Evolutionary conservation across 1,140 invertebrate genomes (phyloP).

Genomic region (Ips typographus): DNA sequence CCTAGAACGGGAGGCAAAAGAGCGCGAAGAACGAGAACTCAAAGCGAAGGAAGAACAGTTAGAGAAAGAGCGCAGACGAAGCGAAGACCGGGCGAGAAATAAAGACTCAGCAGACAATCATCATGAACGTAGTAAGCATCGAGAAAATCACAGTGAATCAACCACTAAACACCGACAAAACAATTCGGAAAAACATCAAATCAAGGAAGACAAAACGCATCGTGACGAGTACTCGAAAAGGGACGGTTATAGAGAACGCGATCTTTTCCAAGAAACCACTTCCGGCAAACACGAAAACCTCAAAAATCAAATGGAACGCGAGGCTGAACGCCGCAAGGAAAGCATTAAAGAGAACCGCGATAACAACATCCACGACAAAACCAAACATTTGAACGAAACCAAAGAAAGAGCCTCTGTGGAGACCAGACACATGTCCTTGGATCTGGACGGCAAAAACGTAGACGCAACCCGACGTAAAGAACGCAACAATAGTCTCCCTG

Average conservation of each 20-base stretch:
- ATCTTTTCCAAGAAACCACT: conserved; percentile 30
- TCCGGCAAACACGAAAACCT: conserved; percentile 40
- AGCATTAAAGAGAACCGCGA: conserved; percentile 52
- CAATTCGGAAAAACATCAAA: conserved; percentile 35
- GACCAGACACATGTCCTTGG: conserved; percentile 47
- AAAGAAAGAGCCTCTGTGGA: conserved; percentile 42
- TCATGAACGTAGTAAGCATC: conserved; percentile 45
- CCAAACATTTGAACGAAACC: conserved; percentile 44
- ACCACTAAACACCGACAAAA: conserved; percentile 44
- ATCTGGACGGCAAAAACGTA: conserved; percentile 42
- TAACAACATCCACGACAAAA: conserved; percentile 49
- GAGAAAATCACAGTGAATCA: conserved; percentile 48
- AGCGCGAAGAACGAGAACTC: conserved; percentile 49
- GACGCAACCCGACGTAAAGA: conserved; percentile 56
- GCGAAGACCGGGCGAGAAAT: conserved; percentile 45
- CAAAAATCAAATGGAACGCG: conserved; percentile 41
- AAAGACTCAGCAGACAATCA: conserved; percentile 49
- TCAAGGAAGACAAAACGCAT: conserved; percentile 37
- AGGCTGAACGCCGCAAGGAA: conserved; percentile 47
- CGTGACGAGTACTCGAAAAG: conserved; percentile 18
- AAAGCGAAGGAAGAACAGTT: conserved; percentile 41
- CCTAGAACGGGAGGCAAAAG: conserved; percentile 46
- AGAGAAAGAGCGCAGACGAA: conserved; percentile 41
- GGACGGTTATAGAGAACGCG: conserved; percentile 28
- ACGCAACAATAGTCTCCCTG: conserved; percentile 64